Conservation (phyloP, 2,888 invertebrate species). For the Enchytraeus crypticus region DNA sequence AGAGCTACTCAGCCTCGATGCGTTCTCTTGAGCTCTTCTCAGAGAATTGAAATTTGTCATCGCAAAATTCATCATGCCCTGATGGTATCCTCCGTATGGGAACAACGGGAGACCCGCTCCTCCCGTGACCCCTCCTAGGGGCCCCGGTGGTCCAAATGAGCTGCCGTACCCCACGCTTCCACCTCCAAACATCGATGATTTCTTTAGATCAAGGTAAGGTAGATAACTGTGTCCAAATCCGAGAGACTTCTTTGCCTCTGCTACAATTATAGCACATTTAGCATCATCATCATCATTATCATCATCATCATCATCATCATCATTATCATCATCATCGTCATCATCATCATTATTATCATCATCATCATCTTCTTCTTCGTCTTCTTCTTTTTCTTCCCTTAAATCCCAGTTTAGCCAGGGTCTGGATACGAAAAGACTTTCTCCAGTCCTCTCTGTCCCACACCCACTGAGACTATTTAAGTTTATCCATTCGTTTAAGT, state of each 20-base stretch:
- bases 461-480: too few relatives aligned
- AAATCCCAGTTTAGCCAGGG: too few relatives aligned
- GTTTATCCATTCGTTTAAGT: too few relatives aligned
- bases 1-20: not conserved
- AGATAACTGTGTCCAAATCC: conserved; percentile 8
- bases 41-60: conserved; percentile 35
- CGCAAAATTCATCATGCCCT: conserved; percentile 35
- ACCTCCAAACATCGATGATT: conserved; percentile 6
- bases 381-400: too few relatives aligned
- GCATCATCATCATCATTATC: too few relatives aligned
- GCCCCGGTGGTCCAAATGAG: conserved; percentile 37
- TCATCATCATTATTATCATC: too few relatives aligned
- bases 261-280: too few relatives aligned
- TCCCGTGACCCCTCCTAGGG: conserved; percentile 20
- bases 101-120: conserved; percentile 40
- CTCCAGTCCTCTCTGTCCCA: too few relatives aligned
- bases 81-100: conserved; percentile 31
- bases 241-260: conserved; percentile 7
- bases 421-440: too few relatives aligned
- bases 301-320: too few relatives aligned
- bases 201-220: conserved; percentile 9
- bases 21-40: not conserved
- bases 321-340: too few relatives aligned
- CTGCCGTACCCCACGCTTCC: not conserved
- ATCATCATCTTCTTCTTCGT: too few relatives aligned